These are phyloP conservation scores for Styela clava DNA, from an alignment of 23 tunicate species.

Conservation along the genomic window DNA sequence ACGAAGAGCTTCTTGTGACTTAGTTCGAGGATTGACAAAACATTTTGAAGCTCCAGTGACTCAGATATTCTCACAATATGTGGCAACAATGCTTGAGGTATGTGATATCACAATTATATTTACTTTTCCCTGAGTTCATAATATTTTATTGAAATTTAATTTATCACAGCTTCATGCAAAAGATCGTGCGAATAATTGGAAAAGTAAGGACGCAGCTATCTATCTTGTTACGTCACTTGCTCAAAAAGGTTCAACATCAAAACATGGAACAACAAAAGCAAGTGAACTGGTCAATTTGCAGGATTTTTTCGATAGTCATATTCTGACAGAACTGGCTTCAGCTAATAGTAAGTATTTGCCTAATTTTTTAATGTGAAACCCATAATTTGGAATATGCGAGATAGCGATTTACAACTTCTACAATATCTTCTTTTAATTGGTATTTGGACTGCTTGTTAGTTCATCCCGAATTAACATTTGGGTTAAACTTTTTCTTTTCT, in stretches of 20 bases:
- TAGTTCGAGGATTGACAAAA: slow-evolving; percentile 70
- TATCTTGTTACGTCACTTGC: slow-evolving; percentile 90
- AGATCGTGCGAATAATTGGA: slow-evolving; percentile 52
- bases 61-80: slow-evolving; percentile 80
- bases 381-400: no score
- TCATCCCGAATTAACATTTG: no score
- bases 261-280: slow-evolving; percentile 74
- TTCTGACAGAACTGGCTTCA: slow-evolving; percentile 49
- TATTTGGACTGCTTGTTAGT: no score
- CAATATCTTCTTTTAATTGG: no score
- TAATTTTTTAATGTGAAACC: background rate
- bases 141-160: no score
- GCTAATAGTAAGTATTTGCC: slow-evolving; percentile 31
- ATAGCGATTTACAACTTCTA: no score
- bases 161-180: slow-evolving; percentile 31
- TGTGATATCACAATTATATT: no score
- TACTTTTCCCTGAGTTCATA: no score
- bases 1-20: slow-evolving; percentile 93
- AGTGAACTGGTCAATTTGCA: slow-evolving; percentile 75
- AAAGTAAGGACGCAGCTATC: slow-evolving; percentile 91
- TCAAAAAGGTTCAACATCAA: slow-evolving; percentile 84
- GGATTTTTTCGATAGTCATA: slow-evolving; percentile 60
- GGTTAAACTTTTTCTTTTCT: background rate
- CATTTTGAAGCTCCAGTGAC: slow-evolving; percentile 73
- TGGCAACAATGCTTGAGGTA: slow-evolving; percentile 67